These are phyloP conservation scores for Eurystomus glaucurus DNA, from an alignment of 2,797 vertebrate genomes.

Conservation along the genomic window DNA sequence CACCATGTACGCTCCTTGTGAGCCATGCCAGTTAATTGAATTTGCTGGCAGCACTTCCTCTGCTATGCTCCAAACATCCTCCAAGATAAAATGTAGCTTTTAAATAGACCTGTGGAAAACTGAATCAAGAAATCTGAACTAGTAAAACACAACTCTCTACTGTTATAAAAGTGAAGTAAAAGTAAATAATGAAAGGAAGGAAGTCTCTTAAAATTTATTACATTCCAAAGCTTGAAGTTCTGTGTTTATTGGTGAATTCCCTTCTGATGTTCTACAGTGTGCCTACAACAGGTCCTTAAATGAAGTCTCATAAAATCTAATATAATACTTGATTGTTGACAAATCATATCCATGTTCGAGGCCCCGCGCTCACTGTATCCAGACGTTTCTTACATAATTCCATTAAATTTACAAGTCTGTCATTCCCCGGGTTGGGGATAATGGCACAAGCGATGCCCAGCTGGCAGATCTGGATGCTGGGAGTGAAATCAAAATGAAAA, in stretches of 20 bases:
- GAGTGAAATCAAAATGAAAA: conserved; percentile 57
- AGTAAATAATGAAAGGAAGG: conserved; percentile 92
- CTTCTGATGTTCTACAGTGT: conserved; percentile 92
- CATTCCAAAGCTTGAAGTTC: conserved; percentile 91
- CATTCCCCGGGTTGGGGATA: conserved; percentile 18
- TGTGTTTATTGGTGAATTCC: conserved; percentile 87
- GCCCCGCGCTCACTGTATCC: conserved; percentile 46
- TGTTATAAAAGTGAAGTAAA: conserved; percentile 87
- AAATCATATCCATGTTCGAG: conserved; percentile 82
- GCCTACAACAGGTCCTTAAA: conserved; percentile 90
- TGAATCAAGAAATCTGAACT: conserved; percentile 88
- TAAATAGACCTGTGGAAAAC: conserved; percentile 85
- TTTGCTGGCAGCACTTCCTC: conserved; percentile 85
- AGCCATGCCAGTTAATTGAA: conserved; percentile 86
- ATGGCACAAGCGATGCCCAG: conserved; percentile 49
- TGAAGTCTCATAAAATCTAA: conserved; percentile 91
- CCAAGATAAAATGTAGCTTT: conserved; percentile 84
- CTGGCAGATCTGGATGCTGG: conserved; percentile 39
- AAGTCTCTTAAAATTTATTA: conserved; percentile 94
- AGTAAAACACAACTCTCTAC: conserved; percentile 88
- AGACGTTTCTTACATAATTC: conserved; percentile 77
- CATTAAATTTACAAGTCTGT: conserved; percentile 45
- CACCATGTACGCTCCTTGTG: conserved; percentile 74
- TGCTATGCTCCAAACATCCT: conserved; percentile 83
- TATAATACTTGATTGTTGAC: conserved; percentile 90